A percentile compares a stretch with the other conserved stretches of the same genome.
phyloP scores from a whole-genome alignment of 2,113 vertebrate genomes.

The Chamaea fasciata region DNA sequence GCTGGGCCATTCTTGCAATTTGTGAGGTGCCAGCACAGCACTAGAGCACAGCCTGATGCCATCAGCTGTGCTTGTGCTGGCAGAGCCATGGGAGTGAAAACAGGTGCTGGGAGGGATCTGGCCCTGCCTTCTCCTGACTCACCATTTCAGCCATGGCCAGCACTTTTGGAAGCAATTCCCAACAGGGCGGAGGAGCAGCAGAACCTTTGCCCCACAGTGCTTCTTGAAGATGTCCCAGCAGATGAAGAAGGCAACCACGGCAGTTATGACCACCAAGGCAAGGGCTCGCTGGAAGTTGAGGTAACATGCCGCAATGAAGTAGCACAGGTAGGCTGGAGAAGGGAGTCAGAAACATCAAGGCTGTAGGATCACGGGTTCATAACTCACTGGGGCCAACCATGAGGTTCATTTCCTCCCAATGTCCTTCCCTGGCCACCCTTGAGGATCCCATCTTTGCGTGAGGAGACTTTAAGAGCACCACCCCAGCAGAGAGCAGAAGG shows the following conservation, averaged over 20 bases:
- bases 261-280: slow-evolving; percentile 82
- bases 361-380: fast-evolving
- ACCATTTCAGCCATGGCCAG: slow-evolving; percentile 88
- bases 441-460: fast-evolving
- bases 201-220: slow-evolving; percentile 71
- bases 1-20: not conserved
- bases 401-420: not conserved
- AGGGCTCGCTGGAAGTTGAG: slow-evolving; percentile 83
- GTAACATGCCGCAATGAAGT: slow-evolving; percentile 84
- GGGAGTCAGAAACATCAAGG: not conserved
- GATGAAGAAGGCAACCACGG: slow-evolving; percentile 65
- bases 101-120: not conserved
- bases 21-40: not conserved
- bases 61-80: not conserved
- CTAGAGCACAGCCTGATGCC: not conserved
- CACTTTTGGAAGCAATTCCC: slow-evolving; percentile 53
- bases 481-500: not conserved
- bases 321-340: slow-evolving; percentile 81
- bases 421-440: not conserved
- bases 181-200: slow-evolving; percentile 53
- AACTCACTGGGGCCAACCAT: not conserved
- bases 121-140: slow-evolving; percentile 43
- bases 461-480: not conserved
- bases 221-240: slow-evolving; percentile 73
- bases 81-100: not conserved